phyloP scores from a whole-genome alignment of 1,140 invertebrate species.

The Bathynomus jamesi region DNA sequence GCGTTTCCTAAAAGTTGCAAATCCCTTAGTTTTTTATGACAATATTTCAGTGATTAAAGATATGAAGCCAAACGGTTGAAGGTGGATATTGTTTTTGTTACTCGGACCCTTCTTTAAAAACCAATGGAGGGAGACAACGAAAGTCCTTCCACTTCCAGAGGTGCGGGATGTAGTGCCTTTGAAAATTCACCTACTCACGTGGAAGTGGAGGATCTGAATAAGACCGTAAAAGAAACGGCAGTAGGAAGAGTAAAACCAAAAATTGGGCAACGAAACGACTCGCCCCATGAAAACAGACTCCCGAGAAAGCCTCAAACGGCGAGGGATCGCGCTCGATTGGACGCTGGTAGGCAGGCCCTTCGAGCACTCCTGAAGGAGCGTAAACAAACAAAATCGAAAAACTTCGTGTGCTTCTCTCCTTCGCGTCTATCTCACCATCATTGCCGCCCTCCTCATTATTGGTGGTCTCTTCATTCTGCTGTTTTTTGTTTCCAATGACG shows the following conservation, averaged over 20 bases:
- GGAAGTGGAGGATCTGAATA: background rate
- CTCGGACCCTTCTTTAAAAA: background rate
- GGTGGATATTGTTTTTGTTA: background rate
- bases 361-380: slow-evolving; percentile 30
- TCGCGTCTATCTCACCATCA: slow-evolving; percentile 53
- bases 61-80: background rate
- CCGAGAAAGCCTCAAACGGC: slow-evolving; percentile 3
- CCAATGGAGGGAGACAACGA: background rate
- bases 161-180: background rate
- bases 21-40: background rate
- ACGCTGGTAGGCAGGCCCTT: slow-evolving; percentile 27
- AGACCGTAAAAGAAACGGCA: background rate
- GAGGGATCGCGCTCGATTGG: slow-evolving; percentile 11
- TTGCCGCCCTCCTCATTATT: slow-evolving; percentile 79
- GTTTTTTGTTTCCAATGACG: slow-evolving; percentile 80
- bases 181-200: background rate
- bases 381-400: slow-evolving; percentile 23
- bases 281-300: background rate
- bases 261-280: background rate
- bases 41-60: too few relatives aligned
- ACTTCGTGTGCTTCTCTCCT: slow-evolving; percentile 12
- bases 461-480: slow-evolving; percentile 77
- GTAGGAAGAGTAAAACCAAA: background rate
- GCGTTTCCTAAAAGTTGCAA: background rate
- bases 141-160: background rate